Evolutionary conservation across 2,113 vertebrate genomes (phyloP).

Genomic region (Podocnemis expansa): DNA sequence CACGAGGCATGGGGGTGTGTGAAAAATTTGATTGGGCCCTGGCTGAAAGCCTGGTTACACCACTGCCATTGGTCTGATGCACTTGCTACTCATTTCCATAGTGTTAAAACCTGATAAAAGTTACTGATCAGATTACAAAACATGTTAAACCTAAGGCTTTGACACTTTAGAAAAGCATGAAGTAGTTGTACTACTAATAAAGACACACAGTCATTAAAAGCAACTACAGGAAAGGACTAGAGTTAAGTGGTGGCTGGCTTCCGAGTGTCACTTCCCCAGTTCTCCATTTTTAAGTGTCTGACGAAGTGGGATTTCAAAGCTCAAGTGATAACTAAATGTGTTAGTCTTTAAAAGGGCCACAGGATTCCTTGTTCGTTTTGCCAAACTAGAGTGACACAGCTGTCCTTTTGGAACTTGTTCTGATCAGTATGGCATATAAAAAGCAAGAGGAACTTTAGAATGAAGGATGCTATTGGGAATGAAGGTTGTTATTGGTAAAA

Average conservation of each 20-base stretch:
- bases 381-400: no score
- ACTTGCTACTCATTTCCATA: rapidly evolving
- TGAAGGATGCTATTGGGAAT: background rate
- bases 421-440: rapidly evolving
- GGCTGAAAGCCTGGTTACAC: no score
- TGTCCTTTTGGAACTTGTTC: background rate
- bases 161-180: background rate
- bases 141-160: rapidly evolving
- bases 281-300: no score
- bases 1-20: no score
- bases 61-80: background rate
- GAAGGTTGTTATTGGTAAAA: background rate
- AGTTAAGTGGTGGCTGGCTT: background rate
- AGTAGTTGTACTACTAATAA: background rate
- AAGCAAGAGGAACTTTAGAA: background rate
- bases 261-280: no score
- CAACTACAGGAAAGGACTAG: rapidly evolving
- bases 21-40: no score
- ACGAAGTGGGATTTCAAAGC: no score
- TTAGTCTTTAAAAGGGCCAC: no score
- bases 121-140: background rate
- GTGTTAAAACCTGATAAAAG: background rate
- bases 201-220: background rate
- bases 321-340: no score
- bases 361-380: no score